Evolutionary conservation across 2,888 invertebrate species (phyloP).

Genomic region (Belgica antarctica): DNA sequence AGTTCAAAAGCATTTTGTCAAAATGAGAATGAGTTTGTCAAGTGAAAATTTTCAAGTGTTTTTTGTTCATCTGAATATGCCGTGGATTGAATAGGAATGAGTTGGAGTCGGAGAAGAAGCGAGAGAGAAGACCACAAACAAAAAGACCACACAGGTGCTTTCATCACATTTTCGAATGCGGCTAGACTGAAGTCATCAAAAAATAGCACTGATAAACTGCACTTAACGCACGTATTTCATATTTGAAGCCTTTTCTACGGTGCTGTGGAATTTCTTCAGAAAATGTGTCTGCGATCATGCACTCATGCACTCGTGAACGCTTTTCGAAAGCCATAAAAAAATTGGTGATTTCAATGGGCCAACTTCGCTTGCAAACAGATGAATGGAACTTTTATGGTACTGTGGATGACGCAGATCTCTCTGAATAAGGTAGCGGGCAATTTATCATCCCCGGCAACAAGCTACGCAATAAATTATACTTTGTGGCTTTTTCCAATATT

Average conservation of each 20-base stretch:
- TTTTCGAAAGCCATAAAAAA: slow-evolving; percentile 15
- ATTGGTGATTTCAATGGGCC: neutral
- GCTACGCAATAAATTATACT: no score
- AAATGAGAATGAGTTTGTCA: slow-evolving; percentile 11
- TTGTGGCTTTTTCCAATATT: no score
- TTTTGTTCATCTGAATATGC: neutral
- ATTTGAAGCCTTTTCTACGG: no score
- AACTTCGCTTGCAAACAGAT: slow-evolving; percentile 4
- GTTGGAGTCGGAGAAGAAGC: neutral
- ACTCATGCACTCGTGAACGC: slow-evolving; percentile 33
- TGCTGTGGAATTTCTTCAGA: slow-evolving; percentile 6
- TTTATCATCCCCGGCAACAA: no score
- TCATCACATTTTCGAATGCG: neutral
- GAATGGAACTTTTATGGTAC: slow-evolving; percentile 38
- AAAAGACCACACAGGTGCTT: slow-evolving; percentile 23
- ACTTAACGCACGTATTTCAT: slow-evolving; percentile 21
- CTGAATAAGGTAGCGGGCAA: no score
- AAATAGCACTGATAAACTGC: neutral
- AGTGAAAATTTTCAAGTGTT: slow-evolving; percentile 14
- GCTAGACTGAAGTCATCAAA: slow-evolving; percentile 12
- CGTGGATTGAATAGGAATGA: slow-evolving; percentile 1
- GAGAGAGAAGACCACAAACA: slow-evolving; percentile 1
- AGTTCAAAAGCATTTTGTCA: neutral
- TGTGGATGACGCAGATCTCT: slow-evolving; percentile 17
- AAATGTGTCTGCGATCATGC: slow-evolving; percentile 25